Percentiles rank a stretch among this genome's conserved stretches.
Conservation (phyloP, 2,888 invertebrate genomes). For the Noctua janthe region DNA sequence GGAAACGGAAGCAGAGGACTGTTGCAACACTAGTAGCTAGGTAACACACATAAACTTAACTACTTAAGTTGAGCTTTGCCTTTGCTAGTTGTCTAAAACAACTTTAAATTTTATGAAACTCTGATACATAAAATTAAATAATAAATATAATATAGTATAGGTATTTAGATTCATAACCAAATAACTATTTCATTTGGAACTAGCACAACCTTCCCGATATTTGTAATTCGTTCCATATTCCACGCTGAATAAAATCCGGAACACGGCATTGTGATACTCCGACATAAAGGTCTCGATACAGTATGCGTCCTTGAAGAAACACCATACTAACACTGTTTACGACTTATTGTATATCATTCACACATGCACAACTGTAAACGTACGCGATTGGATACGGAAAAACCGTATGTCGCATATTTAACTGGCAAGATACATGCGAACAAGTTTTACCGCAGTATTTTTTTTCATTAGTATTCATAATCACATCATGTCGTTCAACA, state of each 20-base stretch:
- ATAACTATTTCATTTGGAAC: not conserved
- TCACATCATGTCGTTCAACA: not conserved
- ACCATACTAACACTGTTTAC: constrained; percentile 40
- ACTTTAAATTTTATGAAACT: not conserved
- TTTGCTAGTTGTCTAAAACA: not conserved
- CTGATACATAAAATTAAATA: not conserved
- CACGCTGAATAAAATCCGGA: constrained; percentile 7
- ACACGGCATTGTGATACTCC: constrained; percentile 2
- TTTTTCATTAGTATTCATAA: constrained; percentile 39
- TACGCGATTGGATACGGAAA: constrained; percentile 24
- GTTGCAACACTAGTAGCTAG: too few relatives aligned
- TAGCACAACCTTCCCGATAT: not conserved
- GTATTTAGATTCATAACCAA: too few relatives aligned
- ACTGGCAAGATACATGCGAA: constrained; percentile 12
- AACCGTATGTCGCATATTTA: constrained; percentile 27
- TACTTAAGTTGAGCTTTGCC: not conserved
- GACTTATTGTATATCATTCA: constrained; percentile 48
- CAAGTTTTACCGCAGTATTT: constrained; percentile 17
- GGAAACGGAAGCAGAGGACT: too few relatives aligned
- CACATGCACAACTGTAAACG: constrained; percentile 15
- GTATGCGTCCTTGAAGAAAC: constrained; percentile 33
- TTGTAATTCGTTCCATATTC: constrained; percentile 11
- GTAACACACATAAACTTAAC: not conserved
- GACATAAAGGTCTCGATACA: constrained; percentile 18
- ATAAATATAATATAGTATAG: too few relatives aligned